phyloP scores from a whole-genome alignment of 2,888 invertebrate genomes.

The Tipula lateralis region DNA sequence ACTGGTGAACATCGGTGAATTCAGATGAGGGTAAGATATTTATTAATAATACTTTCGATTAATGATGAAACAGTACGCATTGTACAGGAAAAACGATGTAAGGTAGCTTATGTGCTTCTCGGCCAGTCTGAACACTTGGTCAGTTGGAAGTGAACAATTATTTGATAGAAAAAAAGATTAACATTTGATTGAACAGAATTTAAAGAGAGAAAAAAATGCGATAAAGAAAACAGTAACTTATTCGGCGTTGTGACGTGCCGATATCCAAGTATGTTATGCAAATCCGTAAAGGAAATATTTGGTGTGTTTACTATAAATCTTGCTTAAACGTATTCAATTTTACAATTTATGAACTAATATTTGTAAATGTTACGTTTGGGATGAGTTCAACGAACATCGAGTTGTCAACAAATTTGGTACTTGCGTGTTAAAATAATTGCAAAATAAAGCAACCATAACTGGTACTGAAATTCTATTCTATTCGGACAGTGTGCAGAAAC shows the following conservation, averaged over 20 bases:
- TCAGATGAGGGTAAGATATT: neutral
- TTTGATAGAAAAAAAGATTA: neutral
- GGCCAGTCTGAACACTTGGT: too few species aligned
- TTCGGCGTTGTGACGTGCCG: neutral
- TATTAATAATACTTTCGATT: neutral
- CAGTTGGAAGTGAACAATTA: neutral
- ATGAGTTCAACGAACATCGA: neutral
- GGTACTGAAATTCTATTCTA: neutral
- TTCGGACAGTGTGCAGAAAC: neutral
- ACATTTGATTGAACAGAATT: neutral
- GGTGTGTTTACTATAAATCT: neutral
- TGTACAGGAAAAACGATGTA: neutral
- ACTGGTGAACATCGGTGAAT: too few species aligned
- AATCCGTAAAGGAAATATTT: neutral
- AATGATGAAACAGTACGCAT: neutral
- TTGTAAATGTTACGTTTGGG: neutral
- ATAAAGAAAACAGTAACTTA: neutral
- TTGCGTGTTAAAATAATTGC: neutral
- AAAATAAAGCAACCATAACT: neutral
- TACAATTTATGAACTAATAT: neutral
- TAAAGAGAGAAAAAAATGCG: neutral
- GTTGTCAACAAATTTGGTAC: neutral
- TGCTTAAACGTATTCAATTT: neutral
- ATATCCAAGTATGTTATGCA: neutral
- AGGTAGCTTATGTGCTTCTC: neutral